A percentile compares a stretch with the other conserved stretches of the same genome.
These are phyloP conservation scores for Synanceia verrucosa DNA, from an alignment of 2,797 vertebrate species.

Conservation along the genomic window DNA sequence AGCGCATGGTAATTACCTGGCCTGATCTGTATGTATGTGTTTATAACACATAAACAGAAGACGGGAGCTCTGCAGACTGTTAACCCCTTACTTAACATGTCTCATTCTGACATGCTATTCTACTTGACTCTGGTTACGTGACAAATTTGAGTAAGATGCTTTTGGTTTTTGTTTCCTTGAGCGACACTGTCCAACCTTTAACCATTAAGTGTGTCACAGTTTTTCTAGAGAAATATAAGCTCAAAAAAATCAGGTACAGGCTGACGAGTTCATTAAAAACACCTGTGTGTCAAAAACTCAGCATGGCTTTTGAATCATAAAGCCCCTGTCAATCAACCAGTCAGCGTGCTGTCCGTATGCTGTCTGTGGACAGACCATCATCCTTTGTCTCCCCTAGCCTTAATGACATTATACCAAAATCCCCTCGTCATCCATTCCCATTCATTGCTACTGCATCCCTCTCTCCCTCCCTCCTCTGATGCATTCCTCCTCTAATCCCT, in stretches of 20 bases:
- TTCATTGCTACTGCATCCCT: slow-evolving; percentile 67
- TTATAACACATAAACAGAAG: slow-evolving; percentile 57
- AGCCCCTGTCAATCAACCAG: slow-evolving; percentile 54
- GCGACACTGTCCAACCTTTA: neutral
- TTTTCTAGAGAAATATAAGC: slow-evolving; percentile 3
- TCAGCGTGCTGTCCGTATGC: slow-evolving; percentile 37
- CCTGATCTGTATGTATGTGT: slow-evolving; percentile 48
- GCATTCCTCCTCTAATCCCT: slow-evolving; percentile 79
- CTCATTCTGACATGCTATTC: slow-evolving; percentile 9
- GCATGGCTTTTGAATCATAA: slow-evolving; percentile 42
- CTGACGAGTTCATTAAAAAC: slow-evolving; percentile 33
- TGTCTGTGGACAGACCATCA: slow-evolving; percentile 58
- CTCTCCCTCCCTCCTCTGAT: slow-evolving; percentile 62
- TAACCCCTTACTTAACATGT: slow-evolving; percentile 42
- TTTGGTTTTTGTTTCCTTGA: neutral
- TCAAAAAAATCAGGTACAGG: slow-evolving; percentile 2
- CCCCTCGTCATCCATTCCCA: slow-evolving; percentile 74
- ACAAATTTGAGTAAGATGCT: neutral
- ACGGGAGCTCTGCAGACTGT: slow-evolving; percentile 23
- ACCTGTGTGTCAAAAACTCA: slow-evolving; percentile 44
- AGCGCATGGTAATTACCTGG: slow-evolving; percentile 68
- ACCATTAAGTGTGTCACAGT: neutral
- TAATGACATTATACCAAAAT: slow-evolving; percentile 77
- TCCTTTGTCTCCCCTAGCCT: slow-evolving; percentile 69
- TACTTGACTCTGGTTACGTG: neutral